phyloP scores from a whole-genome alignment of 2,888 invertebrate genomes.

The Holacanthella duospinosa region DNA sequence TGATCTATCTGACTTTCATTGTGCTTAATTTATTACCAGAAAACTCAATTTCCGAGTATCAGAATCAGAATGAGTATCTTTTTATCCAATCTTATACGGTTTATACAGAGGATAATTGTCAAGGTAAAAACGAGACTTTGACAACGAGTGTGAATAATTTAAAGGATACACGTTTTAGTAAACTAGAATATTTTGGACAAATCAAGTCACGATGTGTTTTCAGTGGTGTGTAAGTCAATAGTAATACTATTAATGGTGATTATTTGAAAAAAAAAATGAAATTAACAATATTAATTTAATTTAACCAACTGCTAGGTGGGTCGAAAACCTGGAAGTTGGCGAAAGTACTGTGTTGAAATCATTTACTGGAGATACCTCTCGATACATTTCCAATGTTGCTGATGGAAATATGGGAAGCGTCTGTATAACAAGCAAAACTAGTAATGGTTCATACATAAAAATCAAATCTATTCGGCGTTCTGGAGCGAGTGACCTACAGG shows the following conservation, averaged over 20 bases:
- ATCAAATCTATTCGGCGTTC: background rate
- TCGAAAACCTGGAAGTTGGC: background rate
- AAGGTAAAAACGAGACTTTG: background rate
- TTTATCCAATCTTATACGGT: background rate
- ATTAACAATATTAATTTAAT: background rate
- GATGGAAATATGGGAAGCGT: background rate
- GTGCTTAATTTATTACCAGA: no score
- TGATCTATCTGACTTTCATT: no score
- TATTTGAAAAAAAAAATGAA: background rate
- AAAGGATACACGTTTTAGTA: background rate
- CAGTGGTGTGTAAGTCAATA: background rate
- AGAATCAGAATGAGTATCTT: no score
- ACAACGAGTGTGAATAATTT: background rate
- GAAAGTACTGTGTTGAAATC: no score
- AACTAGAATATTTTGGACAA: background rate
- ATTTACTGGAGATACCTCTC: background rate
- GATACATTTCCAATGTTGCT: background rate
- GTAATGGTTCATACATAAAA: background rate
- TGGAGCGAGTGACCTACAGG: background rate
- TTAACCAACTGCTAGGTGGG: background rate
- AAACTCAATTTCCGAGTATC: no score
- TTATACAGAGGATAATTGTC: background rate
- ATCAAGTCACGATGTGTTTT: background rate
- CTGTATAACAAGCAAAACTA: background rate
- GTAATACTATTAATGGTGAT: background rate